Evolutionary conservation across 2,797 vertebrate genomes (phyloP).

Genomic region (Todus mexicanus): DNA sequence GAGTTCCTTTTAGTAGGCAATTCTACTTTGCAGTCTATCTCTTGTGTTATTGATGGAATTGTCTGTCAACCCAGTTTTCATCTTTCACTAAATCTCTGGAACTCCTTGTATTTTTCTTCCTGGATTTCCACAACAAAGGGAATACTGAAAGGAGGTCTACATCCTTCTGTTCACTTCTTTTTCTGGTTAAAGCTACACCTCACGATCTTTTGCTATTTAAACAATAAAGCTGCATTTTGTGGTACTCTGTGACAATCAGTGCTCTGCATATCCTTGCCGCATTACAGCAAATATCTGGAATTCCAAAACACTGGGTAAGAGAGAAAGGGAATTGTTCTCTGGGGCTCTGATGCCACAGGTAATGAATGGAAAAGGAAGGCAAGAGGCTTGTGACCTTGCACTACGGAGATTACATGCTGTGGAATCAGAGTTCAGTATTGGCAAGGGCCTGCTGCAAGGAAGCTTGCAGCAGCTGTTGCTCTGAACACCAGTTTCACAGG

Average conservation of each 20-base stretch:
- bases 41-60: neutral
- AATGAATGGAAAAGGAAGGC: neutral
- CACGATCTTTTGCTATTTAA: neutral
- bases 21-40: neutral
- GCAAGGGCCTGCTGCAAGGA: neutral
- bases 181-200: neutral
- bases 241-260: neutral
- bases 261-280: neutral
- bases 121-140: neutral
- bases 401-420: neutral
- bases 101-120: accelerated
- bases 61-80: neutral
- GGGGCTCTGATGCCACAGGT: neutral
- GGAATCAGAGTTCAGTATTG: neutral
- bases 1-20: neutral
- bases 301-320: neutral
- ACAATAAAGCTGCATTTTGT: neutral
- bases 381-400: neutral
- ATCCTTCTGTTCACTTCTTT: neutral
- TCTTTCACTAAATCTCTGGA: neutral
- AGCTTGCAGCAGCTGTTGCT: neutral
- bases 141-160: neutral
- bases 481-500: neutral
- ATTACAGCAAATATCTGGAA: neutral
- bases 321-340: neutral